phyloP scores from a whole-genome alignment of 2,797 vertebrate species.

The Poeciliopsis gracilis region DNA sequence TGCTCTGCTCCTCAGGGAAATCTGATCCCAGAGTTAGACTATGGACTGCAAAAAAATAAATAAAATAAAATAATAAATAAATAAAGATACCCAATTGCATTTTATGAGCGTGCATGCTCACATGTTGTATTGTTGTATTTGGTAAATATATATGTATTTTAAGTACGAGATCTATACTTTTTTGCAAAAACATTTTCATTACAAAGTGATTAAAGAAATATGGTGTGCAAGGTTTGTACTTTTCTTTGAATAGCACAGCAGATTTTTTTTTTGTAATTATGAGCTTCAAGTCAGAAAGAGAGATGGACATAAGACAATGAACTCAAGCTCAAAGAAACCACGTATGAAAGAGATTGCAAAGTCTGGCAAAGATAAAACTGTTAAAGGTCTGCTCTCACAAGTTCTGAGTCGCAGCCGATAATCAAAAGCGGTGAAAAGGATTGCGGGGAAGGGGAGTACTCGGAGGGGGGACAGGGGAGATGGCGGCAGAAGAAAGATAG shows the following conservation, averaged over 20 bases:
- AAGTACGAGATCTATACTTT: neutral
- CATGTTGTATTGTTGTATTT: neutral
- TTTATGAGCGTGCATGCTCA: neutral
- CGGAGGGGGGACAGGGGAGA: neutral
- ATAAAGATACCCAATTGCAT: neutral
- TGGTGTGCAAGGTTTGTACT: neutral
- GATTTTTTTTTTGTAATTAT: constrained; percentile 14
- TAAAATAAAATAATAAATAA: too few species aligned
- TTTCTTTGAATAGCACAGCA: neutral
- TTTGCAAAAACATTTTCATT: neutral
- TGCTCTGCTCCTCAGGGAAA: constrained; percentile 10
- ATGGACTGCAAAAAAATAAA: neutral
- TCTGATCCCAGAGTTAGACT: constrained; percentile 19
- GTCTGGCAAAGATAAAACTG: constrained; percentile 63
- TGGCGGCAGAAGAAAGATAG: constrained; percentile 61
- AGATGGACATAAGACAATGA: constrained; percentile 2
- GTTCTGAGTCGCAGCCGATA: constrained; percentile 61
- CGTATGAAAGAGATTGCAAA: constrained; percentile 44
- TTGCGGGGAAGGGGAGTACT: neutral
- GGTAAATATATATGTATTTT: neutral
- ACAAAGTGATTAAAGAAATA: neutral
- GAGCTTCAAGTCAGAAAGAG: neutral
- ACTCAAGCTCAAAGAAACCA: constrained; percentile 22
- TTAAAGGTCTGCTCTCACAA: constrained; percentile 51
- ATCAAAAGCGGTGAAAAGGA: constrained; percentile 65